Conservation (phyloP, 2,888 invertebrate species). For the Philaethria dido region DNA sequence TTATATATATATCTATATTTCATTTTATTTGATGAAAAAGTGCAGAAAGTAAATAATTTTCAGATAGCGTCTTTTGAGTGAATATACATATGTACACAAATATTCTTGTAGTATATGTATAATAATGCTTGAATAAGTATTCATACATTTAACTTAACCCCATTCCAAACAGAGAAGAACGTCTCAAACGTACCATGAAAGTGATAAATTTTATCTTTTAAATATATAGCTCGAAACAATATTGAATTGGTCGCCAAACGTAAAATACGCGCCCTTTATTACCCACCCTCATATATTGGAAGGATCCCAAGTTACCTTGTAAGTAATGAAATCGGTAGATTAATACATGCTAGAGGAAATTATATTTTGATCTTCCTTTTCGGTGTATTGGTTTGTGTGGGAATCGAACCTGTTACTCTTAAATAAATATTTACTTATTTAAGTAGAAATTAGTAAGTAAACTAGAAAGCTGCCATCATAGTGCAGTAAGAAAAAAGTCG, state of each 20-base stretch:
- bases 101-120: too few species aligned
- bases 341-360: conserved; percentile 23
- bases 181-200: background rate
- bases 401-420: background rate
- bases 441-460: too few species aligned
- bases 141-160: too few species aligned
- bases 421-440: background rate
- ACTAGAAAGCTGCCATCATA: too few species aligned
- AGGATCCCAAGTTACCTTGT: conserved; percentile 32
- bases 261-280: conserved; percentile 38
- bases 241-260: conserved; percentile 36
- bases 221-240: conserved; percentile 39
- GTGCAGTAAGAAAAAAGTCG: too few species aligned
- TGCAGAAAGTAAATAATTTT: too few species aligned
- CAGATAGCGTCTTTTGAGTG: too few species aligned
- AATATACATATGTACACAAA: too few species aligned
- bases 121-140: too few species aligned
- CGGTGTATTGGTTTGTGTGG: background rate
- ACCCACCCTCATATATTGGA: conserved; percentile 37
- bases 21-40: too few species aligned
- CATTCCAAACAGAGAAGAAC: background rate
- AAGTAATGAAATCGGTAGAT: conserved; percentile 35
- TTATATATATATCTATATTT: too few species aligned
- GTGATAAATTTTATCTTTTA: conserved; percentile 35
- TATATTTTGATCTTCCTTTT: conserved; percentile 2